These are phyloP conservation scores for Polyommatus icarus DNA, from an alignment of 2,888 invertebrate genomes.

Conservation along the genomic window DNA sequence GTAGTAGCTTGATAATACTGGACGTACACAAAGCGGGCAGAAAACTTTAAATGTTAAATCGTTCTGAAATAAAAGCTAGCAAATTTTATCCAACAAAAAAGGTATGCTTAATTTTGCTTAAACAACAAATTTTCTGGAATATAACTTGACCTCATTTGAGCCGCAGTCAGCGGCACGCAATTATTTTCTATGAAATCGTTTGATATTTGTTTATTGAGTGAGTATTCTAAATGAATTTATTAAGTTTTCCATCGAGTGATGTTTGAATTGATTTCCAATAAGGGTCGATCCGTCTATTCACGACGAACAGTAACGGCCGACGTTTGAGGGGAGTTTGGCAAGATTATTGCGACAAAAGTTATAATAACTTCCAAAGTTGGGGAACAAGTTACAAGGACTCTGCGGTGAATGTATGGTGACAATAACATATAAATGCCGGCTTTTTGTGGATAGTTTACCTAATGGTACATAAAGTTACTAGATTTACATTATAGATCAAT, in stretches of 20 bases:
- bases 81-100: not conserved
- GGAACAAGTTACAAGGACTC: constrained; percentile 36
- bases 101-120: constrained; percentile 7
- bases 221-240: constrained; percentile 20
- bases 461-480: not conserved
- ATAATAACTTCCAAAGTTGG: constrained; percentile 47
- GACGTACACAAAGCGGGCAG: not conserved
- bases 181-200: constrained; percentile 6
- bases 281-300: constrained; percentile 38
- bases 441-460: not conserved
- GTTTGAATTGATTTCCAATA: constrained; percentile 39
- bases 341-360: constrained; percentile 53
- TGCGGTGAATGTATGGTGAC: constrained; percentile 9
- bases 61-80: not conserved
- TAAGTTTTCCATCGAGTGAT: constrained; percentile 30
- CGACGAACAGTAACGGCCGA: constrained; percentile 35
- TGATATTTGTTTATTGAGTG: constrained; percentile 7
- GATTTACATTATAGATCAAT: not conserved
- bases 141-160: constrained; percentile 13
- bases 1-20: not conserved
- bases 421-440: not conserved
- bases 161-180: not conserved
- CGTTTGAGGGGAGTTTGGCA: constrained; percentile 37
- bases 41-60: not conserved
- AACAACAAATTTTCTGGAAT: constrained; percentile 11